Evolutionary conservation across 2,888 invertebrate genomes (phyloP), one percentile per base, ranked within the genome.

Genomic region (Leptopilina drosophilae): DNA sequence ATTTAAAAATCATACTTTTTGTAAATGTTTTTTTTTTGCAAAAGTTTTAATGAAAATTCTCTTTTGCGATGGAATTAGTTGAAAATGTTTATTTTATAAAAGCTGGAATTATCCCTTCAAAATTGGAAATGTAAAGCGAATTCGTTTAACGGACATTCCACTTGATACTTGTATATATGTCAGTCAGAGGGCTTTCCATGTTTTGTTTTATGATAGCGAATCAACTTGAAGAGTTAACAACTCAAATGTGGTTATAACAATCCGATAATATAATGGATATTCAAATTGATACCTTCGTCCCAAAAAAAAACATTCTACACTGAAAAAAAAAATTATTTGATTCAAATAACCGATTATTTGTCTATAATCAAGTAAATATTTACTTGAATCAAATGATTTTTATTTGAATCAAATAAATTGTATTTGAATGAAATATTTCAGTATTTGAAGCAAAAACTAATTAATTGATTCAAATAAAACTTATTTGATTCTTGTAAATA

Each of bases 1-100:
- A 20, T 62, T 62, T 15, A n/a, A 8, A 20, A 62, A 62, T 20
- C 8, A 3, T 62, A 20, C 20, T 14, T 33, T 33, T 59, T 59
- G 14, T 59, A 9, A 20, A 62, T 49, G 49, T 49, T 20, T 33
- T 33, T 33, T 4, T 33, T 33, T 33, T 33, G 20, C 20, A 20
- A 62, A 15, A 15, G n/a, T 14, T 59, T 73, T 53, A 73, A 56
- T 56, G 53, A 15, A 56, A 15, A n/a, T 56, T 66, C 40, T 40
- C 26, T 65, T 77, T 33, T 42, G 7, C 53, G 56, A 64, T 33
- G 53, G 56, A 66, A 66, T 77, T 56, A 33, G 14, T 66, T 77
- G 65, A 53, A 12, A 66, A 77, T 56, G 40, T 15, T 6, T 77
- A 66, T 77, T 59, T 40, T 64, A 77, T 64, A 46, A 69, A 69